Base-by-base conservation (phyloP, 2,888 invertebrate genomes). In the Heterodera filipjevi region DNA sequence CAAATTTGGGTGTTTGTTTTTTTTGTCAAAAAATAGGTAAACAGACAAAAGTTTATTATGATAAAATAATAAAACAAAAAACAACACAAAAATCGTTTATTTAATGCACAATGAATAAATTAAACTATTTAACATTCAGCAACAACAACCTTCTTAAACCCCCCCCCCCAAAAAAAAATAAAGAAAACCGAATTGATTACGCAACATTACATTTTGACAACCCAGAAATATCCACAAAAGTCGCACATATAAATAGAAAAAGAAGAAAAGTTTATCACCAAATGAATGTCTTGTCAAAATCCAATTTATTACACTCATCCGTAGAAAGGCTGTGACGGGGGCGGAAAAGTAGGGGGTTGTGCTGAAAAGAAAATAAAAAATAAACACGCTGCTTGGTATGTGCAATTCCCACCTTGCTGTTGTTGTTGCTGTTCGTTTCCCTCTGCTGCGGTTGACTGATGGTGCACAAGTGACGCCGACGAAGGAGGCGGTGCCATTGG, bases 401-500 rank as follows among this genome's bases (percentile, higher is more conserved):
- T n/a, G n/a, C 27, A 27, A 46, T 27, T 12, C 27, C 30, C 44
- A 71, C 14, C 6, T 14, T 8, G 22, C n/a, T 71, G 22, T 27
- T 73, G 16, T n/a, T 46, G 22, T n/a, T 75, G 35, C 49, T 53
- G 30, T 27, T 75, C 64, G 22, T 10, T 68, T 30, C 59, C 32
- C 8, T 14, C 19, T 35, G 12, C 66, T 3, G 27, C 27, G 16
- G 64, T 19, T 33, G 46, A 35, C 1, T 35, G 35, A 3, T 73
- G 74, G n/a, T 39, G 27, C n/a, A 14, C 27, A 22, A 35, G 10
- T 53, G 27, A 27, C 16, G 35, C 27, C 59, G 73, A 73, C 12
- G 33, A 79, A 8, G 19, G 16, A 39, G 39, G 39, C 46, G 35
- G 79, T 44, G 66, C 33, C 72, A 66, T 76, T 71, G 66, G 3